phyloP scores from a whole-genome alignment of 1,140 invertebrate genomes.

The Temnothorax nylanderi region DNA sequence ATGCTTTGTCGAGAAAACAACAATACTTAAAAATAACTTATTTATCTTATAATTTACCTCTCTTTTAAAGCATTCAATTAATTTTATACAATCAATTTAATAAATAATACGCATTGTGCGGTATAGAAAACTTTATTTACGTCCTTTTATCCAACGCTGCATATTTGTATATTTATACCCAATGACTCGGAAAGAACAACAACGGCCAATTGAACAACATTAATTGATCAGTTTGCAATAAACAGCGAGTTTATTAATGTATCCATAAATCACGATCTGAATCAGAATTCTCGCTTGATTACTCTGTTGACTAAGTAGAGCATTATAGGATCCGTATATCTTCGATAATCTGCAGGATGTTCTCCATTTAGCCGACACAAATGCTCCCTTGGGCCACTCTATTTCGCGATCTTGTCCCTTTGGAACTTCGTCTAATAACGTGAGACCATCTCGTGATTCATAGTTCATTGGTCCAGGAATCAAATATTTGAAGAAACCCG shows the following conservation, averaged over 20 bases:
- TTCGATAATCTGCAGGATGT: conserved; percentile 73
- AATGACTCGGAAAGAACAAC: background rate
- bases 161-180: background rate
- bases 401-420: conserved; percentile 66
- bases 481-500: conserved; percentile 44
- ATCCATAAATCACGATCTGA: conserved; percentile 62
- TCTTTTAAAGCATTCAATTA: background rate
- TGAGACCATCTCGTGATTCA: conserved; percentile 55
- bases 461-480: conserved; percentile 40
- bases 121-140: background rate
- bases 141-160: background rate
- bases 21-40: background rate
- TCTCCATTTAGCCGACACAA: conserved; percentile 69
- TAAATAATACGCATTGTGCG: background rate
- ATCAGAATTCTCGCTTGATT: conserved; percentile 72
- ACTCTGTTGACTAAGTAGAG: conserved; percentile 58
- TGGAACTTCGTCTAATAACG: conserved; percentile 62
- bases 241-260: conserved; percentile 56
- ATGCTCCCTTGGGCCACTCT: conserved; percentile 70
- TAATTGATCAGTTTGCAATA: conserved; percentile 55
- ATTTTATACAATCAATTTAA: background rate
- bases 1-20: background rate
- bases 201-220: conserved; percentile 45
- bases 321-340: conserved; percentile 65
- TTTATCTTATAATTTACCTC: background rate